phyloP scores from a whole-genome alignment of 2,888 invertebrate species.

The Cryptosula pallasiana region DNA sequence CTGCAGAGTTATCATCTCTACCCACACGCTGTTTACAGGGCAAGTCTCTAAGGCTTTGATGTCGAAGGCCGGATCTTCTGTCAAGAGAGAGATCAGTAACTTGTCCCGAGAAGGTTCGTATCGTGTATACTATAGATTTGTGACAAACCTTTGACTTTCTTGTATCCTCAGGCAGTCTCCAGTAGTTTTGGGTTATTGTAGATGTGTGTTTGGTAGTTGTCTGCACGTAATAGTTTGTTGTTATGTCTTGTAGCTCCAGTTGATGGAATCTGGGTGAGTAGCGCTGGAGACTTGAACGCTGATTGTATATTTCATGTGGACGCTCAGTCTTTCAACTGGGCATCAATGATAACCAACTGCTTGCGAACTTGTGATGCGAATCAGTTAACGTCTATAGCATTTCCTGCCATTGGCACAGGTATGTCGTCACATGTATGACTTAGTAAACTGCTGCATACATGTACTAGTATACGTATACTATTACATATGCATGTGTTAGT shows the following conservation, averaged over 20 bases:
- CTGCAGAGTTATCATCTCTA: no score
- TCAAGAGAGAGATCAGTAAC: not conserved
- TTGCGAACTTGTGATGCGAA: not conserved
- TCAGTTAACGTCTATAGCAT: not conserved
- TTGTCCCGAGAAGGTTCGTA: not conserved
- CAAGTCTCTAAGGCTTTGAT: conserved; percentile 9
- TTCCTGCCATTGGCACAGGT: conserved; percentile 20
- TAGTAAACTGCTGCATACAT: no score
- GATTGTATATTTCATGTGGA: not conserved
- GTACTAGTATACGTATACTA: no score
- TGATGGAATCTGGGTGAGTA: conserved; percentile 12
- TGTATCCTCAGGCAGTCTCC: no score
- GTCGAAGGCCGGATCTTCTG: not conserved
- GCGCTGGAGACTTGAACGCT: not conserved
- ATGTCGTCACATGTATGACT: no score
- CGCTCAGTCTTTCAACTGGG: not conserved
- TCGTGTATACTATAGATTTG: no score
- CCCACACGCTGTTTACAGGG: not conserved
- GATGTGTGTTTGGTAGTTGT: no score
- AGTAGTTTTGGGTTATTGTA: no score
- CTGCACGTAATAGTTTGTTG: no score
- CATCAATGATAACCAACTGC: not conserved
- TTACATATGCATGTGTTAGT: no score
- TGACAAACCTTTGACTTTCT: no score
- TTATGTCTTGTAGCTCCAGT: not conserved